phyloP scores from a whole-genome alignment of 2,888 invertebrate genomes.

The Drosophila siamana region DNA sequence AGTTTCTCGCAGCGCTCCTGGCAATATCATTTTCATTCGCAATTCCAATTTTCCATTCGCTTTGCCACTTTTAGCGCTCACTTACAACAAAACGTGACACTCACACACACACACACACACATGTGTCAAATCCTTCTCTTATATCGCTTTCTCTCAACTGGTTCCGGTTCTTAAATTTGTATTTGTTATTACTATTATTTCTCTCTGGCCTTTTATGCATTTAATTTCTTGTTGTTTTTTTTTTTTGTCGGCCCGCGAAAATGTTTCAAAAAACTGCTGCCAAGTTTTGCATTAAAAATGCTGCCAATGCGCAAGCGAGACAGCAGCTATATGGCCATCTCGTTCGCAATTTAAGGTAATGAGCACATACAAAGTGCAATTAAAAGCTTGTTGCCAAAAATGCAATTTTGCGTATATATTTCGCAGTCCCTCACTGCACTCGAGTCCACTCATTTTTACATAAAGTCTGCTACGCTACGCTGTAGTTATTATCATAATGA shows the following conservation, averaged over 20 bases:
- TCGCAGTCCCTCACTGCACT: neutral
- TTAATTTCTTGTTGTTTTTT: constrained; percentile 32
- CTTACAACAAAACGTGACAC: constrained; percentile 62
- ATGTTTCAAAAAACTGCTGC: constrained; percentile 53
- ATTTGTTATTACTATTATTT: constrained; percentile 36
- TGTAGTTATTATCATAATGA: neutral
- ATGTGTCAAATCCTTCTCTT: constrained; percentile 11
- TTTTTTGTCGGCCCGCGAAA: constrained; percentile 40
- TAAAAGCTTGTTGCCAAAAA: constrained; percentile 82
- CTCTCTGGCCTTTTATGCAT: constrained; percentile 46
- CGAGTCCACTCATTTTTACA: neutral
- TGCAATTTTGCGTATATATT: constrained; percentile 65
- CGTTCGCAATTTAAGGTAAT: constrained; percentile 79
- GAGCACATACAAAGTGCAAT: constrained; percentile 82
- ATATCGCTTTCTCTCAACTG: constrained; percentile 5
- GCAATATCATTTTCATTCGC: constrained; percentile 61
- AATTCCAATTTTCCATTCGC: constrained; percentile 43
- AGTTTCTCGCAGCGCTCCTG: constrained; percentile 64
- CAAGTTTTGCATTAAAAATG: constrained; percentile 77
- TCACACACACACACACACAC: constrained; percentile 24
- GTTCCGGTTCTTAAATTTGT: constrained; percentile 25
- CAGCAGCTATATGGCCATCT: constrained; percentile 23
- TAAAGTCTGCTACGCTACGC: neutral
- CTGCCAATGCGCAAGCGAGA: constrained; percentile 53
- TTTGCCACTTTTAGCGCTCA: constrained; percentile 49